Conservation (phyloP, 2,797 vertebrate genomes). For the Trachurus trachurus region DNA sequence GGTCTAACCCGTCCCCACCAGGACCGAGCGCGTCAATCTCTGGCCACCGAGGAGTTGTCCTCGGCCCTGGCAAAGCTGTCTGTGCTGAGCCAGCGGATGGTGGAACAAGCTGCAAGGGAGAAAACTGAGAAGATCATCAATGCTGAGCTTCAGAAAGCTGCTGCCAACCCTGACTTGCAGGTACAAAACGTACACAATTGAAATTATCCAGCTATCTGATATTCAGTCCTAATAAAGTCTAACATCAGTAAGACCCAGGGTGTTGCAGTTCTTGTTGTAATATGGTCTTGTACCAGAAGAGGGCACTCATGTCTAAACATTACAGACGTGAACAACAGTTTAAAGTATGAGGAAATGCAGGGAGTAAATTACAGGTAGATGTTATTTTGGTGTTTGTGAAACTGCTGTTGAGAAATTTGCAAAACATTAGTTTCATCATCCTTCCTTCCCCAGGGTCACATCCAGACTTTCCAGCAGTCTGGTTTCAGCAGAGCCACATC, state of each 20-base stretch:
- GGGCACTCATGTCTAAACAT: conserved; percentile 28
- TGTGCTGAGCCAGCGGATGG: conserved; percentile 97
- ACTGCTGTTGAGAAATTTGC: not conserved
- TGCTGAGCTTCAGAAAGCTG: conserved; percentile 97
- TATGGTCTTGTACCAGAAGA: conserved; percentile 40
- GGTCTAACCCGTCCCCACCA: conserved; percentile 30
- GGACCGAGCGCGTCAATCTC: conserved; percentile 94
- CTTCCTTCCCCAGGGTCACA: conserved; percentile 89
- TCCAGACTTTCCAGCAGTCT: conserved; percentile 97
- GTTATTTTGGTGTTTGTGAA: not conserved
- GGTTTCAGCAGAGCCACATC: conserved; percentile 96
- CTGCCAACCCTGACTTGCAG: conserved; percentile 98
- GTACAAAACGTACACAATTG: conserved; percentile 65
- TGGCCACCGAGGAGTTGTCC: conserved; percentile 96
- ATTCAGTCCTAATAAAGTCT: not conserved
- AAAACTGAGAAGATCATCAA: conserved; percentile 99
- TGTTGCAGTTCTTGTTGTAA: not conserved
- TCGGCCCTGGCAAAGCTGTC: conserved; percentile 97
- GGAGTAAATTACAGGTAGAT: not conserved
- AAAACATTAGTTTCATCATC: not conserved
- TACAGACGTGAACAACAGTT: not conserved
- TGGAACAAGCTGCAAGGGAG: conserved; percentile 97
- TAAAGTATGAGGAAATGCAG: not conserved
- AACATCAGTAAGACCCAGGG: not conserved
- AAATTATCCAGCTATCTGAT: not conserved